Percentiles rank a stretch among this genome's conserved stretches.
Conservation (phyloP, 2,797 vertebrate genomes). For the Xenentodon cancila region DNA sequence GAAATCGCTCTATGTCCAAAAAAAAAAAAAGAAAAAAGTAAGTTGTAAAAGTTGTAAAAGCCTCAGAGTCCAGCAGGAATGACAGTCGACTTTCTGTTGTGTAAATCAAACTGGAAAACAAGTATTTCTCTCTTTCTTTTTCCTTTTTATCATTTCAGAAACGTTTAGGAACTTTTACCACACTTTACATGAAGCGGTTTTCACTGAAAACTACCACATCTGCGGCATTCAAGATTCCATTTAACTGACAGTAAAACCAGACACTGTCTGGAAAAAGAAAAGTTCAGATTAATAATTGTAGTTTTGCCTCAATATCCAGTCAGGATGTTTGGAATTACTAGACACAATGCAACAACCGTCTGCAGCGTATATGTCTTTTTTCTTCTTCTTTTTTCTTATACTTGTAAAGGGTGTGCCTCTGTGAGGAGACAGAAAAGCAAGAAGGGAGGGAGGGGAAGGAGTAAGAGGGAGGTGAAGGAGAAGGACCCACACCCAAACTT, state of each 20-base stretch:
- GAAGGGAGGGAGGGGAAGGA: constrained; percentile 48
- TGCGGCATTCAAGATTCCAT: neutral
- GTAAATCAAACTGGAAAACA: constrained; percentile 1
- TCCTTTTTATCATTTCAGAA: neutral
- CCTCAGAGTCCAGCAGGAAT: constrained; percentile 17
- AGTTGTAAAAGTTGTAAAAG: constrained; percentile 9
- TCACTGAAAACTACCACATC: neutral
- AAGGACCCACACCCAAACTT: constrained; percentile 76
- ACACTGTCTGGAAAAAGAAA: neutral
- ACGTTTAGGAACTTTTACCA: neutral
- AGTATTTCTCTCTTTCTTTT: neutral
- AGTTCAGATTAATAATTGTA: constrained; percentile 11
- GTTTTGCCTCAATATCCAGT: neutral
- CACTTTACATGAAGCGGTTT: constrained; percentile 16
- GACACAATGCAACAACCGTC: constrained; percentile 5
- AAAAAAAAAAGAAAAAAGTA: constrained; percentile 13
- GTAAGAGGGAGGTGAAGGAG: constrained; percentile 56
- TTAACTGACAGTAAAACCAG: neutral
- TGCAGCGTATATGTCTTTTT: constrained; percentile 21
- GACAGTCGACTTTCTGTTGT: constrained; percentile 10
- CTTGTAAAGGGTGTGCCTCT: constrained; percentile 73
- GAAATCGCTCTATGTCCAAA: constrained; percentile 29
- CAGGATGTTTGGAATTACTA: constrained; percentile 16
- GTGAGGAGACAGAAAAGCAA: constrained; percentile 65
- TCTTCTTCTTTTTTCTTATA: constrained; percentile 12